Evolutionary conservation across 1,140 invertebrate genomes (phyloP), one percentile per base, ranked within the genome.

Genomic region (Neuroterus valhalla): DNA sequence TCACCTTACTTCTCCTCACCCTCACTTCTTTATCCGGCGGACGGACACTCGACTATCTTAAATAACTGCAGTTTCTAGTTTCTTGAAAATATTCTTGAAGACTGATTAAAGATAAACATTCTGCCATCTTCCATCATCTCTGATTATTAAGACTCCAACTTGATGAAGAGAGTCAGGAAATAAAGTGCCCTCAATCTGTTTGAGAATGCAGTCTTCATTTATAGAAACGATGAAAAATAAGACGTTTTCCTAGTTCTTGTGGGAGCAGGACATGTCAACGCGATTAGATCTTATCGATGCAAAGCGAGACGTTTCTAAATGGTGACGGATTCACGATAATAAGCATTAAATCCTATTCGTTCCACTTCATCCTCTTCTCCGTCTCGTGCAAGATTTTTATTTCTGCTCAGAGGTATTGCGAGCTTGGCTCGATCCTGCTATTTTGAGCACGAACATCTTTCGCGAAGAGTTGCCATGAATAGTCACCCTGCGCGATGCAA

Each of bases 381-480:
- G 46, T n/a, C 17, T 19, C 6, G 4, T 17, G 17, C 10, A 14
- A 26, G 52, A 26, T 55, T 11, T 62, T 62, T 21, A 26, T 10
- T 62, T 62, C 21, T 31, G 23, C 19, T 73, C 67, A 55, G 73
- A 76, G 70, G 68, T 45, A 76, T 11, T 67, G 45, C 52, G 74
- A 52, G 45, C 44, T 17, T 17, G 31, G 67, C 70, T 69, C 42
- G 45, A 38, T 68, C 70, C 21, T 71, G 26, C 23, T 78, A 78
- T 78, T 78, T 78, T 78, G 73, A 78, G 77, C 55, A n/a, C 26
- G 42, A 71, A 43, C 67, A 68, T 76, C 76, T 50, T 70, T 72
- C 62, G 76, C 74, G 31, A 76, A 76, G 72, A 46, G 42, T 68
- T 26, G 66, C 31, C 68, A 62, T 14, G 67, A 72, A 66, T 76